These are phyloP conservation scores for Rhyacophila evoluta DNA, from an alignment of 2,888 invertebrate species.

Conservation along the genomic window DNA sequence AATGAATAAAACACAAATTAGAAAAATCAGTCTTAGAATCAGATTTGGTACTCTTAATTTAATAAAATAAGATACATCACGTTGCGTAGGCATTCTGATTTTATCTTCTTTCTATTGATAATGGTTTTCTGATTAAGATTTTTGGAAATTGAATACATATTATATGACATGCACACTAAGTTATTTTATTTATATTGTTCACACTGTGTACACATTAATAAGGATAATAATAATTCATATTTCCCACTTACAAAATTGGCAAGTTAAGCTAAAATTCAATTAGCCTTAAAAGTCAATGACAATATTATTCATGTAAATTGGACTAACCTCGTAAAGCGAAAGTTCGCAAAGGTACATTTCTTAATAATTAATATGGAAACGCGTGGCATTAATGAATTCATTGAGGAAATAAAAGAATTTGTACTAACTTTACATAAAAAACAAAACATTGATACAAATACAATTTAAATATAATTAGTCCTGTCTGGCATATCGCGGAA, in stretches of 20 bases:
- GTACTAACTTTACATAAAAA: slow-evolving; percentile 21
- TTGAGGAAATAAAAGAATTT: neutral
- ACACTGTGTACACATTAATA: slow-evolving; percentile 5
- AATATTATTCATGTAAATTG: neutral
- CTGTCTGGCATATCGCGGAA: slow-evolving; percentile 63
- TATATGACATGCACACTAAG: neutral
- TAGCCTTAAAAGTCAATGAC: neutral
- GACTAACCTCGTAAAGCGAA: neutral
- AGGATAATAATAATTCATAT: slow-evolving; percentile 16
- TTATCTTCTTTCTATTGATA: neutral
- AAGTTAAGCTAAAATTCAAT: neutral
- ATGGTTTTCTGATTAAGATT: slow-evolving; percentile 5
- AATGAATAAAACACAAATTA: slow-evolving; percentile 23
- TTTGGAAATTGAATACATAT: slow-evolving; percentile 23
- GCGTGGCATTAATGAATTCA: neutral
- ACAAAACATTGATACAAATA: neutral
- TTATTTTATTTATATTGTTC: neutral
- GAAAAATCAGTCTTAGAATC: slow-evolving; percentile 43
- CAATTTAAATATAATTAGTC: slow-evolving; percentile 30
- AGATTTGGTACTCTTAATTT: slow-evolving; percentile 41
- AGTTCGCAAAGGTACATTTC: neutral
- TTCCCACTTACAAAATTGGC: neutral
- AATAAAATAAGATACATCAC: slow-evolving; percentile 37
- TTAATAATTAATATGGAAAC: neutral
- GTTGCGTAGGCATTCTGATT: neutral